These are phyloP conservation scores for Eulimnadia texana DNA, from an alignment of 1,140 invertebrate species.

Conservation along the genomic window DNA sequence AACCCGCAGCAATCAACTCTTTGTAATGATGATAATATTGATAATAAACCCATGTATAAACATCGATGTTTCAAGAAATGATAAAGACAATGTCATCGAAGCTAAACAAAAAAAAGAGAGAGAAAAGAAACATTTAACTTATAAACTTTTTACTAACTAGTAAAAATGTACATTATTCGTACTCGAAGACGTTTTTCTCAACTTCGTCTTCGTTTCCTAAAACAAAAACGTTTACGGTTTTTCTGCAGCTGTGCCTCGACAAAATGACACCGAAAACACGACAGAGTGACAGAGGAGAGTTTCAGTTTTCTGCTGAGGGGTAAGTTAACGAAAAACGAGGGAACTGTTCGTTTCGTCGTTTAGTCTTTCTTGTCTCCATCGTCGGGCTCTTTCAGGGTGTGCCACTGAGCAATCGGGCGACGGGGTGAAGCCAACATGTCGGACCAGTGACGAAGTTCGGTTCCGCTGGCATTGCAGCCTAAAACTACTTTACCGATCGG, in stretches of 20 bases:
- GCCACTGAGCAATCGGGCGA: constrained; percentile 97
- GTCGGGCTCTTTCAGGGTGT: constrained; percentile 92
- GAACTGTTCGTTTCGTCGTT: constrained; percentile 5
- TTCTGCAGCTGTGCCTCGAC: too few relatives aligned
- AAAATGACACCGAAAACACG: not conserved
- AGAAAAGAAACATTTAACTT: not conserved
- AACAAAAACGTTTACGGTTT: too few relatives aligned
- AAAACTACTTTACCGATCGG: constrained; percentile 83
- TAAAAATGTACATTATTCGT: not conserved
- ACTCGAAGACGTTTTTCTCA: not conserved
- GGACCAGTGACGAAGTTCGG: constrained; percentile 97
- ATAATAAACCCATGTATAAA: not conserved
- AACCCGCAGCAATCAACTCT: not conserved
- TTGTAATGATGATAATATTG: not conserved
- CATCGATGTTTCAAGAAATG: not conserved
- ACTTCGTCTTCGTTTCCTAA: not conserved
- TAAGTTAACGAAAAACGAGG: not conserved
- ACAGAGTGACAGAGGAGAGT: too few relatives aligned
- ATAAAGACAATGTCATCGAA: not conserved
- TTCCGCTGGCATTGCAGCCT: constrained; percentile 93
- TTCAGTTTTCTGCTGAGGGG: too few relatives aligned
- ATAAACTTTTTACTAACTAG: not conserved
- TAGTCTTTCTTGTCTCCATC: constrained; percentile 74
- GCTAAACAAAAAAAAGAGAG: not conserved
- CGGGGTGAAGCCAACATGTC: constrained; percentile 97